Percentiles rank a stretch among this genome's conserved stretches.
These are phyloP conservation scores for Napeogenes inachia DNA, from an alignment of 2,888 invertebrate genomes.

Conservation along the genomic window DNA sequence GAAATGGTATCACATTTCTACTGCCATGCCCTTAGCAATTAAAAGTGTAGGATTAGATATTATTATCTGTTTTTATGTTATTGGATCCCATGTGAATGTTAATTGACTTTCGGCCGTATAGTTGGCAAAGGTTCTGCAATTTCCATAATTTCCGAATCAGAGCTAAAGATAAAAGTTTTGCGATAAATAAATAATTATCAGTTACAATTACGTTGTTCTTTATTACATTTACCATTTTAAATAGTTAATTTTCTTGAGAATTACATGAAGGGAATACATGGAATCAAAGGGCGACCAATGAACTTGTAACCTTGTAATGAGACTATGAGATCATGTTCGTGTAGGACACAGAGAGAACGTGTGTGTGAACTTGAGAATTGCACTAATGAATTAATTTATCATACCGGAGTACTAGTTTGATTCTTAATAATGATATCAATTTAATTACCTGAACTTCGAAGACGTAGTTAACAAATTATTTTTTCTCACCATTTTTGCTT, in stretches of 20 bases:
- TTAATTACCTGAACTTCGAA: too few relatives aligned
- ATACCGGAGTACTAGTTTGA: too few relatives aligned
- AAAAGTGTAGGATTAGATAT: slow-evolving; percentile 37
- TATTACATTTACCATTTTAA: neutral
- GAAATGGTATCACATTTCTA: slow-evolving; percentile 27
- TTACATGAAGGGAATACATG: slow-evolving; percentile 12
- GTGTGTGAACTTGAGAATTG: slow-evolving; percentile 2
- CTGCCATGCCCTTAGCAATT: slow-evolving; percentile 34
- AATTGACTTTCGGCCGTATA: slow-evolving; percentile 7
- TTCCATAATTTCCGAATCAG: neutral
- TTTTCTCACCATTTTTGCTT: too few relatives aligned
- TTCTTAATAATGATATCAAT: too few relatives aligned
- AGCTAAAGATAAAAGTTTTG: neutral
- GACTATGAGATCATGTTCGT: slow-evolving; percentile 28
- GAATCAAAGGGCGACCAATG: slow-evolving; percentile 22
- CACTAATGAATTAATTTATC: neutral
- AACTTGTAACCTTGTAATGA: slow-evolving; percentile 31
- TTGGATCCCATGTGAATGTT: slow-evolving; percentile 11
- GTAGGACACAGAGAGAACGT: slow-evolving; percentile 12
- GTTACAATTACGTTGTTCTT: neutral
- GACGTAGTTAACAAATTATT: too few relatives aligned
- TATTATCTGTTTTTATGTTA: slow-evolving; percentile 28
- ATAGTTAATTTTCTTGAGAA: slow-evolving; percentile 3
- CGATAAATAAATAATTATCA: neutral
- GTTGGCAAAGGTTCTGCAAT: slow-evolving; percentile 1